phyloP scores from a whole-genome alignment of 2,797 vertebrate genomes.

The Sebastiscus tertius region DNA sequence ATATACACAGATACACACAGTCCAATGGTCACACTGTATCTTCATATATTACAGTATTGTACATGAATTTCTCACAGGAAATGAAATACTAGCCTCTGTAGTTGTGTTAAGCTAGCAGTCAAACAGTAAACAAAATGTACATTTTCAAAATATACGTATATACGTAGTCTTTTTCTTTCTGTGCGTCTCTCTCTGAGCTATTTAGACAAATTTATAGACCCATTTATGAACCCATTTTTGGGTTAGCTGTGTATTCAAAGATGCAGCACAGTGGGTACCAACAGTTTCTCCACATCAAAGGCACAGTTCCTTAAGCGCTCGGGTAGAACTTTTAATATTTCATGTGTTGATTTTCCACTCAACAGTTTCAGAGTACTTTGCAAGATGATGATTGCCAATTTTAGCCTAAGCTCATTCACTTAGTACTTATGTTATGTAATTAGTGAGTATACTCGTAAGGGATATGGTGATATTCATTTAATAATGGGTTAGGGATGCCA shows the following conservation, averaged over 20 bases:
- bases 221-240: constrained; percentile 35
- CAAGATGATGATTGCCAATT: constrained; percentile 42
- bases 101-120: neutral
- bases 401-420: constrained; percentile 30
- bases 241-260: constrained; percentile 42
- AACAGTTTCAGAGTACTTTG: constrained; percentile 44
- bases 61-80: neutral
- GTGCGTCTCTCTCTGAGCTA: neutral
- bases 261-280: constrained; percentile 34
- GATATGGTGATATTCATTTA: constrained; percentile 14
- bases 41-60: neutral
- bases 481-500: neutral
- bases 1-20: constrained; percentile 9
- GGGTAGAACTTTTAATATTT: constrained; percentile 69
- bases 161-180: neutral
- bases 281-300: constrained; percentile 59
- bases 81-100: neutral
- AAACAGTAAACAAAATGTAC: neutral
- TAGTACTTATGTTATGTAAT: constrained; percentile 43
- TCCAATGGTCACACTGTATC: constrained; percentile 1
- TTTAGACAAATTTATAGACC: constrained; percentile 28
- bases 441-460: neutral
- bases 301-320: constrained; percentile 34
- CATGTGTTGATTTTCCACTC: constrained; percentile 63
- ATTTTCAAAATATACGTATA: neutral